Evolutionary conservation across 2,888 invertebrate species (phyloP).

Genomic region (Meganola albula): DNA sequence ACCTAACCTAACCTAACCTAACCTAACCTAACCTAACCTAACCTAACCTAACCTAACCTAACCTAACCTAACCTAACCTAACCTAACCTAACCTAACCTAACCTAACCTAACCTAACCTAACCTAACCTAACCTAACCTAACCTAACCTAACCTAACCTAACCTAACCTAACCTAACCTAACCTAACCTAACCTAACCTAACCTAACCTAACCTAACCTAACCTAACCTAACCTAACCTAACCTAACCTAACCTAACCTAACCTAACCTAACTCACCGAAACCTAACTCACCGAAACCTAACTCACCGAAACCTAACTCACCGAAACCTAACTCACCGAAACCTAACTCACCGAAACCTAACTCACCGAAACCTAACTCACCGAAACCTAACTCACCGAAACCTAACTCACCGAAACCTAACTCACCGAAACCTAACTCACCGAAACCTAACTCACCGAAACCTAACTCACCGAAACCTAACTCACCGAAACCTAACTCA

Average conservation of each 20-base stretch:
- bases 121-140: slow-evolving; percentile 4
- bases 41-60: neutral
- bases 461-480: too few relatives aligned
- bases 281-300: neutral
- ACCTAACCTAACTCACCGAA: neutral
- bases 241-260: slow-evolving; percentile 1
- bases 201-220: neutral
- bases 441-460: neutral
- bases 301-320: neutral
- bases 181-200: slow-evolving; percentile 1
- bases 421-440: neutral
- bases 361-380: neutral
- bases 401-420: neutral
- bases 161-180: slow-evolving; percentile 4
- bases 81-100: slow-evolving; percentile 3
- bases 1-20: slow-evolving; percentile 25
- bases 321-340: neutral
- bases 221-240: slow-evolving; percentile 1
- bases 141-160: slow-evolving; percentile 3
- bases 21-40: slow-evolving; percentile 1
- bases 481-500: too few relatives aligned
- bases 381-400: neutral
- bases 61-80: slow-evolving; percentile 3
- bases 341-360: neutral
- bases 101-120: slow-evolving; percentile 4